Conservation (phyloP, 2,888 invertebrate genomes). For the Hirtodrosophila alboralis region DNA sequence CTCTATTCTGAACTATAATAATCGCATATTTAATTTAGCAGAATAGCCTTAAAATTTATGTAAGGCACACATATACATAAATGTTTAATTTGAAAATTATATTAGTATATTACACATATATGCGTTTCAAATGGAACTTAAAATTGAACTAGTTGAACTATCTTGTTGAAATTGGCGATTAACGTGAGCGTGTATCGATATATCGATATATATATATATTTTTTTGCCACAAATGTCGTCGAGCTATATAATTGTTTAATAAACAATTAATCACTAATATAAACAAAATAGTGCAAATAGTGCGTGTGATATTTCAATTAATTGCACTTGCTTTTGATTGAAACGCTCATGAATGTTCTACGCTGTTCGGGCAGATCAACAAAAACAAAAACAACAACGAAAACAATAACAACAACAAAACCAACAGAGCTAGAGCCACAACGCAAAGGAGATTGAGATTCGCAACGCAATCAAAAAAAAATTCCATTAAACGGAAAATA, state of each 20-base stretch:
- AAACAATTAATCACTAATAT: slow-evolving; percentile 77
- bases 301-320: slow-evolving; percentile 38
- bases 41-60: too few relatives aligned
- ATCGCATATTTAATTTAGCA: too few relatives aligned
- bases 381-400: slow-evolving; percentile 43
- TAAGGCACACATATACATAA: not conserved
- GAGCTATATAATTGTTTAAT: slow-evolving; percentile 76
- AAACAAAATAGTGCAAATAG: slow-evolving; percentile 67
- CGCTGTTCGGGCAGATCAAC: slow-evolving; percentile 7
- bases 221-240: slow-evolving; percentile 52
- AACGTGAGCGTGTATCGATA: slow-evolving; percentile 31
- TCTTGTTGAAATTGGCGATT: slow-evolving; percentile 16
- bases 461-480: slow-evolving; percentile 77
- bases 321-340: slow-evolving; percentile 16
- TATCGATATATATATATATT: slow-evolving; percentile 44
- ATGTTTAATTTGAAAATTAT: not conserved
- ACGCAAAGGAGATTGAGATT: slow-evolving; percentile 65
- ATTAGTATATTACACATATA: not conserved
- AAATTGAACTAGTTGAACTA: slow-evolving; percentile 5
- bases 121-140: too few relatives aligned
- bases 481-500: slow-evolving; percentile 56
- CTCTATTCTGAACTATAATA: too few relatives aligned
- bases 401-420: slow-evolving; percentile 49
- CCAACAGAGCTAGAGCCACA: slow-evolving; percentile 47
- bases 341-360: slow-evolving; percentile 6